Conservation (phyloP, 2,113 vertebrate species). For the Formicarius rufipectus region DNA sequence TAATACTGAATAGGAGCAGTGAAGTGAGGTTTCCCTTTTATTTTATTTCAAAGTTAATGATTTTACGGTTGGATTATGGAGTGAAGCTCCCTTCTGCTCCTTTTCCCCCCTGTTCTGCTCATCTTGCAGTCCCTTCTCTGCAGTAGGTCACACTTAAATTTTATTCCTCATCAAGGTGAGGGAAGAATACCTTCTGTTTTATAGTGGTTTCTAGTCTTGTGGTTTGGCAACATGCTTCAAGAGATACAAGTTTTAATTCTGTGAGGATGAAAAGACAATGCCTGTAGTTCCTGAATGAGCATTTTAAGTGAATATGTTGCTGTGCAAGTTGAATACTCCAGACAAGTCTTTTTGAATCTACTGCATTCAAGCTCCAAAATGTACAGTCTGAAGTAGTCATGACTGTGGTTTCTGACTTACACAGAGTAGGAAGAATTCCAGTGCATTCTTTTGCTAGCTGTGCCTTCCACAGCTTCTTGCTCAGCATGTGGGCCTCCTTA, state of each 20-base stretch:
- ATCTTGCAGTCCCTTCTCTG: not conserved
- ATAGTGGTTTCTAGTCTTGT: not conserved
- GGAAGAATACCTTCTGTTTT: not conserved
- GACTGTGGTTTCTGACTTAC: not conserved
- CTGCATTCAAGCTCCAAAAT: not conserved
- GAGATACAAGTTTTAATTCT: not conserved
- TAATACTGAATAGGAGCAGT: not conserved
- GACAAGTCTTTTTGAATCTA: not conserved
- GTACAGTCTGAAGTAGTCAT: not conserved
- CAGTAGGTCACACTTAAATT: not conserved
- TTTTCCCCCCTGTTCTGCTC: not conserved
- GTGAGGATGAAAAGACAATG: not conserved
- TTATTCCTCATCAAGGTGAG: not conserved
- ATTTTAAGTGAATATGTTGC: not conserved
- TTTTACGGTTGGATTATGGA: not conserved
- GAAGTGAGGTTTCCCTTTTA: not conserved
- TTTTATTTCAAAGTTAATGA: not conserved
- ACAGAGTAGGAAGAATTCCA: not conserved
- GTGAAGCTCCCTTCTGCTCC: not conserved
- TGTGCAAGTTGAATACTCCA: not conserved
- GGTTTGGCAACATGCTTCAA: not conserved
- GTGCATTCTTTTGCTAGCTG: not conserved
- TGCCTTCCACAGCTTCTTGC: not conserved
- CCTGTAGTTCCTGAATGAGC: fast-evolving
- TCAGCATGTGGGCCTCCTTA: not conserved